Percentiles rank a stretch among this genome's conserved stretches.
phyloP scores from a whole-genome alignment of 1,140 invertebrate species.

The Ptiloglossa arizonensis region DNA sequence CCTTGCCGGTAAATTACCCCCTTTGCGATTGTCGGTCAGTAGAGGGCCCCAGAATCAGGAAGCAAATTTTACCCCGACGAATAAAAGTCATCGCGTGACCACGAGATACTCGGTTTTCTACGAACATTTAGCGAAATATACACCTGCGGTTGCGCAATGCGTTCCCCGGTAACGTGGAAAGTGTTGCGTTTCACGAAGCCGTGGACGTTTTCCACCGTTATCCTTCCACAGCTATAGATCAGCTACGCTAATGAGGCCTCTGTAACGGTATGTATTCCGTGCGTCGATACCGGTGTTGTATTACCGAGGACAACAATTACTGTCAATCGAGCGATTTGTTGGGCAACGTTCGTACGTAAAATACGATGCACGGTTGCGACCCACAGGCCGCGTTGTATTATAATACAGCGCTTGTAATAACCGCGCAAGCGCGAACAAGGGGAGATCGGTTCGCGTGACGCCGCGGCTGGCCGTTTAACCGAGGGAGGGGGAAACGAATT shows the following conservation, averaged over 20 bases:
- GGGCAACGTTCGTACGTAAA: not conserved
- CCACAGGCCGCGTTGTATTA: not conserved
- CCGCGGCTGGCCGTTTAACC: too few relatives aligned
- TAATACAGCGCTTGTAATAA: too few relatives aligned
- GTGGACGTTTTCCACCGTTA: constrained; percentile 26
- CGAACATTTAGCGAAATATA: constrained; percentile 30
- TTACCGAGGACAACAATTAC: constrained; percentile 19
- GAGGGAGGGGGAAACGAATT: not conserved
- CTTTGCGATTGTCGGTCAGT: constrained; percentile 3
- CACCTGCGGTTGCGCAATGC: constrained; percentile 12
- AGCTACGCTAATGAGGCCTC: constrained; percentile 10
- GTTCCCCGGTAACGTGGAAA: constrained; percentile 25
- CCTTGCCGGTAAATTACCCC: constrained; percentile 8
- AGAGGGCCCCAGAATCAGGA: constrained; percentile 7
- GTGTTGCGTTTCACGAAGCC: constrained; percentile 29
- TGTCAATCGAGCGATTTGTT: constrained; percentile 8
- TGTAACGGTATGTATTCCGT: constrained; percentile 29
- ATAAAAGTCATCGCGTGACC: constrained; percentile 28
- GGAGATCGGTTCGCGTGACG: too few relatives aligned
- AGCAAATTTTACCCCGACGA: not conserved
- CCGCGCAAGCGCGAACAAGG: too few relatives aligned
- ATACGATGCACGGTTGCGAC: not conserved
- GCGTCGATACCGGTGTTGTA: constrained; percentile 2
- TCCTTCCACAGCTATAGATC: constrained; percentile 9
- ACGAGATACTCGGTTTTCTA: constrained; percentile 17